Evolutionary conservation across 30 jellyfish, hydroid and myxozoan genomes (phyloP), one percentile per base, ranked within the genome.

Genomic region (Mastigias papua): DNA sequence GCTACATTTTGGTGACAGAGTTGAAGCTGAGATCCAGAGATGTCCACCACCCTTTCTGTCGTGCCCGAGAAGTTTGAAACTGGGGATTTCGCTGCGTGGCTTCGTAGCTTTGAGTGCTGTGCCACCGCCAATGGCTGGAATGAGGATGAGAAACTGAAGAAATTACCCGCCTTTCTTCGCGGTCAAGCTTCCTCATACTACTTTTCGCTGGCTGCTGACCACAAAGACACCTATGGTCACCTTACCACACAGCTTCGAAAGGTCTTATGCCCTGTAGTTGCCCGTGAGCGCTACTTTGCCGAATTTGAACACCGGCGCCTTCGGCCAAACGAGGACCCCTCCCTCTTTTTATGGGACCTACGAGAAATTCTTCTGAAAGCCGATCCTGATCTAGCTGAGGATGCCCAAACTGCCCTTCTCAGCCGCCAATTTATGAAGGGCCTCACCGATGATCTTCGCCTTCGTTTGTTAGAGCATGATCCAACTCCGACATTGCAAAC

Each of bases 311-410:
- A 35, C 25, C 80, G 80, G n/a, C 16, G 25, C 25, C 66, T n/a
- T n/a, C n/a, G n/a, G n/a, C n/a, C n/a, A n/a, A n/a, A n/a, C n/a
- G n/a, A n/a, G n/a, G n/a, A n/a, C 30, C 90, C 80, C 42, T 65
- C 85, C 8, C 77, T 82, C 10, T 48, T 82, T 34, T 34, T 82
- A 4, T 82, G 85, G 92, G 85, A 82, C 19, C 46, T 82, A 69
- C n/a, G 23, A 69, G 77, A 82, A 34, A 20, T 82, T 20, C 69
- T 82, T 20, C 20, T 65, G 16, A 82, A 67, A 30, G 84, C 76
- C 22, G 83, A 65, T 51, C 92, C 84, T 11, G 66, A 32, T 28
- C 11, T 80, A 68, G 17, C 33, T 9, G 48, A 33, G 34, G n/a
- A n/a, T n/a, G n/a, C n/a, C n/a, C n/a, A n/a, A n/a, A n/a, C n/a